Evolutionary conservation across 2,797 vertebrate genomes (phyloP).

Genomic region (Petrocephalus sullivani): DNA sequence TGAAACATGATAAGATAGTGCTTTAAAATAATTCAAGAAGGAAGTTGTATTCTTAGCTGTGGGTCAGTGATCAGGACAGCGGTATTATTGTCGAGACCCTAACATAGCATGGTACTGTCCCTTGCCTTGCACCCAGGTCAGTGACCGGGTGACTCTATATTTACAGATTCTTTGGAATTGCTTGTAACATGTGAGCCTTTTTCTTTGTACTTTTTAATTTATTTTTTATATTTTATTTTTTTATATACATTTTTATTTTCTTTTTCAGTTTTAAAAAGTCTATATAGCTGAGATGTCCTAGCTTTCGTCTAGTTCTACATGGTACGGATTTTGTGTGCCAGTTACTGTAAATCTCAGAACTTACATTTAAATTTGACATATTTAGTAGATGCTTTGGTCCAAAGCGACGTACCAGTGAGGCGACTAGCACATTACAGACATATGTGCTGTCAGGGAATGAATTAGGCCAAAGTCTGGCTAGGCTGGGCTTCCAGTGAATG

Average conservation of each 20-base stretch:
- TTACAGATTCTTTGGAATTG: not conserved
- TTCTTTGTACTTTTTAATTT: not conserved
- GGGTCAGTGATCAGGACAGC: not conserved
- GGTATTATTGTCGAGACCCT: not conserved
- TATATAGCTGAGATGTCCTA: not conserved
- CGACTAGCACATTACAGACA: not conserved
- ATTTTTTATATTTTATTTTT: too few species aligned
- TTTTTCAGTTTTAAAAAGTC: not conserved
- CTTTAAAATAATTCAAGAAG: not conserved
- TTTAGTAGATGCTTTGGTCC: not conserved
- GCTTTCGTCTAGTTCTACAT: not conserved
- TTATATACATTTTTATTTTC: not conserved
- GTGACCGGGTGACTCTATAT: not conserved
- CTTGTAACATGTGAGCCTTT: not conserved
- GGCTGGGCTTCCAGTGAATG: not conserved
- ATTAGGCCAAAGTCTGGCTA: not conserved
- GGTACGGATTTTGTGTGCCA: not conserved
- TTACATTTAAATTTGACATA: not conserved
- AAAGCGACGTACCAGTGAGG: not conserved
- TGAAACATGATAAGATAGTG: not conserved
- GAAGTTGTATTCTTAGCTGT: not conserved
- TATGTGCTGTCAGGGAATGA: not conserved
- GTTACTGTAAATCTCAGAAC: not conserved
- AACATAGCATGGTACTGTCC: not conserved
- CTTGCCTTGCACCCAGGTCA: not conserved